A percentile compares a stretch with the other conserved stretches of the same genome.
These are phyloP conservation scores for Trochalopteron elliotii DNA, from an alignment of 2,113 vertebrate genomes.

Conservation along the genomic window DNA sequence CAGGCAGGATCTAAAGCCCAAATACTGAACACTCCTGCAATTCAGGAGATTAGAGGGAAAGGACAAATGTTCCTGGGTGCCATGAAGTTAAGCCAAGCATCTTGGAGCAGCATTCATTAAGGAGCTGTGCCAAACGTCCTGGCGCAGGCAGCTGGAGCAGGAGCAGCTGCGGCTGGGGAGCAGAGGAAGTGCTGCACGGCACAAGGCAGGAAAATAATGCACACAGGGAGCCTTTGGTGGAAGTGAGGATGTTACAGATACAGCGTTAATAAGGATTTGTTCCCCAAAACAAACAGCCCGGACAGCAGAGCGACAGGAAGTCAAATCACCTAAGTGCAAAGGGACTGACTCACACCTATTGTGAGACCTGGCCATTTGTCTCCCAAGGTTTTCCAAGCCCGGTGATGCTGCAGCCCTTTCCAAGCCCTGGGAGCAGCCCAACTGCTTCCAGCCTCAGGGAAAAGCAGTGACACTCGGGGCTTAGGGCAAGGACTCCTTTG, in stretches of 20 bases:
- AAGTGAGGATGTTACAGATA: conserved; percentile 23
- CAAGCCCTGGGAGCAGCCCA: not conserved
- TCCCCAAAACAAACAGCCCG: conserved; percentile 18
- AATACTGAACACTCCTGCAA: not conserved
- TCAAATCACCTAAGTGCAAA: conserved; percentile 2
- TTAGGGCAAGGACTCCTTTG: not conserved
- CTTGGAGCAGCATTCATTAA: conserved; percentile 1
- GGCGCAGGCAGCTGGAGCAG: conserved; percentile 30
- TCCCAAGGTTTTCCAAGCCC: not conserved
- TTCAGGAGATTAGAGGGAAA: conserved; percentile 44
- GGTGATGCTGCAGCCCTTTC: not conserved
- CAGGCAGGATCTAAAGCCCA: conserved; percentile 1
- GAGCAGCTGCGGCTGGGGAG: conserved; percentile 46
- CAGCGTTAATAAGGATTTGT: not conserved
- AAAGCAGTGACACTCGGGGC: not conserved
- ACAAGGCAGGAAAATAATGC: conserved; percentile 29
- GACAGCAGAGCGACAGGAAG: conserved; percentile 32
- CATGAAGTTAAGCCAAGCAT: not conserved
- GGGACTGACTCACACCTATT: conserved; percentile 29
- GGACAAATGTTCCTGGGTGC: conserved; percentile 36
- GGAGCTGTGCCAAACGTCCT: conserved; percentile 6
- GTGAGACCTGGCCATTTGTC: conserved; percentile 1
- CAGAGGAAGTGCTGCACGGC: conserved; percentile 2
- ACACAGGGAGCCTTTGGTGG: conserved; percentile 34
- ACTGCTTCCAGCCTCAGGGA: not conserved